phyloP scores from a whole-genome alignment of 1,140 invertebrate species.

The Bombus ignitus region DNA sequence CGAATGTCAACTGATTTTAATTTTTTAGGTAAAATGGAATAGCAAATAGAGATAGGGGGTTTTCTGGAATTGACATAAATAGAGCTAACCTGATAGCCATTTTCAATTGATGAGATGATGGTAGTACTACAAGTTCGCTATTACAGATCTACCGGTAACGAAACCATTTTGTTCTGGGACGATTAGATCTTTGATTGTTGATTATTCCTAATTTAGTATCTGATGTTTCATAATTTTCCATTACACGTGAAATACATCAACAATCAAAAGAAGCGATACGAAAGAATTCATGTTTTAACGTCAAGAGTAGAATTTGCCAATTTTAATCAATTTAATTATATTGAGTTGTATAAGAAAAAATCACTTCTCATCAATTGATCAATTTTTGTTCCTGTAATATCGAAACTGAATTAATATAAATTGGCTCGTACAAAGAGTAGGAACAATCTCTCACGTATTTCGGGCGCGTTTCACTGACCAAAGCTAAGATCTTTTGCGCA shows the following conservation, averaged over 20 bases:
- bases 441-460: neutral
- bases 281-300: neutral
- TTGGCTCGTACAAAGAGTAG: neutral
- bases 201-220: neutral
- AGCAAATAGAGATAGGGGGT: no score
- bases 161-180: no score
- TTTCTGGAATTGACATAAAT: no score
- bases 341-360: neutral
- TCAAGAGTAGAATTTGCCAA: neutral
- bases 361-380: neutral
- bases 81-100: no score
- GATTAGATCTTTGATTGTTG: no score
- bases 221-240: neutral
- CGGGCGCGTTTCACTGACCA: neutral
- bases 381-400: neutral
- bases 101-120: no score
- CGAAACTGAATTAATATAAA: neutral
- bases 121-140: no score
- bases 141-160: no score
- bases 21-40: no score
- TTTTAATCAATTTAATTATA: neutral
- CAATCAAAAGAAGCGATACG: neutral
- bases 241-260: neutral
- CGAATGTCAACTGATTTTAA: no score
- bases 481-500: neutral